Evolutionary conservation across 2,888 invertebrate species (phyloP), one percentile per base, ranked within the genome.

Genomic region (Allacma fusca): DNA sequence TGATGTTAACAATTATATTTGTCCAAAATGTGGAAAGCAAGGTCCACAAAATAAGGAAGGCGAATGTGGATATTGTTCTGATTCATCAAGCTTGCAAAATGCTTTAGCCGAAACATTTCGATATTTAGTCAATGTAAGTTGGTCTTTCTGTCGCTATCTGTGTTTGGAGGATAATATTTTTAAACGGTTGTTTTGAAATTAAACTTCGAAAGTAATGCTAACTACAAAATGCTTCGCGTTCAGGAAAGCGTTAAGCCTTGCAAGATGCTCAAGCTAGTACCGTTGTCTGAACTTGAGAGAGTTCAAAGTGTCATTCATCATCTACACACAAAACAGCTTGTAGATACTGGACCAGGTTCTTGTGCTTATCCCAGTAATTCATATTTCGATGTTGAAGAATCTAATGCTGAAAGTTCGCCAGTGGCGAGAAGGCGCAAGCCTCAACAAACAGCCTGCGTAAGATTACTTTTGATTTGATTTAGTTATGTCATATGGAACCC

Each of bases 251-350:
- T 88, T 1, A 86, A 87, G 79, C 86, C 87, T 21, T 89, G 88
- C 81, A 87, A 88, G 80, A 84, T 89, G 34, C 86, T 87, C 44
- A 86, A 87, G 80, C 85, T 89, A n/a, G 86, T 87, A 16, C 87
- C 86, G 57, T 79, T 88, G 7, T 86, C 87, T 1, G 89, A 89
- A 79, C 84, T 89, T 78, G 89, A 89, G 85, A 85, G 89, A 24
- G 87, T 88, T 1, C 85, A 88, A 76, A 87, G 86, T n/a, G 85
- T 89, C 0, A 84, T 89, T 24, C 88, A 89, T 80, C 86, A 84
- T 28, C 86, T 86, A 81, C 87, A 87, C 75, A 84, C 85, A 0
- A 79, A 81, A 40, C 81, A 82, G 68, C 34, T 83, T 0, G 80
- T 83, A 1, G 84, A 84, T 64, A 77, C 77, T 13, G 83, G 83